phyloP scores from a whole-genome alignment of 2,888 invertebrate genomes.

The Diarsia rubi region DNA sequence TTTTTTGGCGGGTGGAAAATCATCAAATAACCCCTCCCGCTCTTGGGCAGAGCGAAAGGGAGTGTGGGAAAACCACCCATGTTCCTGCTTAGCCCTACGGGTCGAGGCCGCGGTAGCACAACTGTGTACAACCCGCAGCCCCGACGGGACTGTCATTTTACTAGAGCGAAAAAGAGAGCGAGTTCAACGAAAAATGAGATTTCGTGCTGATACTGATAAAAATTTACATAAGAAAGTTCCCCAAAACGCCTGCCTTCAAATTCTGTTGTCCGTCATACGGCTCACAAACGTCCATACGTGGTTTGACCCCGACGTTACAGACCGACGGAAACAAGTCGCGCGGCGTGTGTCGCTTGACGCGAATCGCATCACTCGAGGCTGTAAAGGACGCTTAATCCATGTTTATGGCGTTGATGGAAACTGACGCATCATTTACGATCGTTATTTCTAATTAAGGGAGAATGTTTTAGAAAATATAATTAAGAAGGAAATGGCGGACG shows the following conservation, averaged over 20 bases:
- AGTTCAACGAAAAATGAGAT: too few relatives aligned
- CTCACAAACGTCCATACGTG: not conserved
- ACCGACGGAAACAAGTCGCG: not conserved
- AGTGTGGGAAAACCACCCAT: too few relatives aligned
- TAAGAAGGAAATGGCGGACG: slow-evolving; percentile 22
- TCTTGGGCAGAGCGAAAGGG: too few relatives aligned
- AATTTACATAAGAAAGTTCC: not conserved
- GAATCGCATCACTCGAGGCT: not conserved
- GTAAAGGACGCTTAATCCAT: not conserved
- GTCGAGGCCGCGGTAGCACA: too few relatives aligned
- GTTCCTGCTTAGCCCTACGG: too few relatives aligned
- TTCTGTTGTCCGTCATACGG: not conserved
- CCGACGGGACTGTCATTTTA: too few relatives aligned
- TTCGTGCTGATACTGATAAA: not conserved
- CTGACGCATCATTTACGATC: slow-evolving; percentile 46
- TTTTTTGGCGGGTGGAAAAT: too few relatives aligned
- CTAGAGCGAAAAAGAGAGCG: too few relatives aligned
- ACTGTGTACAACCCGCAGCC: too few relatives aligned
- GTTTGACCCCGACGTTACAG: not conserved
- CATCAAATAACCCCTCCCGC: too few relatives aligned
- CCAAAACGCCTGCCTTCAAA: not conserved
- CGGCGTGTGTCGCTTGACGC: not conserved
- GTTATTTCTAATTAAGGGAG: slow-evolving; percentile 55
- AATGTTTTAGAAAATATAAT: slow-evolving; percentile 49
- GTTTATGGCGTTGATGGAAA: slow-evolving; percentile 41